Percentiles rank a stretch among this genome's conserved stretches.
These are phyloP conservation scores for Remorina albescens DNA, from an alignment of 2,797 vertebrate genomes.

Conservation along the genomic window DNA sequence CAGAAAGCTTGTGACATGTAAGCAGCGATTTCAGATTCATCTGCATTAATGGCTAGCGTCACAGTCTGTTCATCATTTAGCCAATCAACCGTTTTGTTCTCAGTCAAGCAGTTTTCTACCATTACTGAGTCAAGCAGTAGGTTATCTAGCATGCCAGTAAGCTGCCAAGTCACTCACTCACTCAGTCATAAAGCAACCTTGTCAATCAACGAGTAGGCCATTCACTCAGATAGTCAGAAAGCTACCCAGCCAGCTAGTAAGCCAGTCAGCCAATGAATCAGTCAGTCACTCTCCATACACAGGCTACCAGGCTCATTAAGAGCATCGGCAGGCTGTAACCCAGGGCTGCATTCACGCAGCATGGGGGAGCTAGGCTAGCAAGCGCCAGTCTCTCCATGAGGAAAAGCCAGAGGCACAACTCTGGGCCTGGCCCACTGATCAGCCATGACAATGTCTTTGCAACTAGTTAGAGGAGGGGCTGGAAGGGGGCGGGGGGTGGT, in stretches of 20 bases:
- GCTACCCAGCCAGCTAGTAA: constrained; percentile 38
- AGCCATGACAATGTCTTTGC: constrained; percentile 98
- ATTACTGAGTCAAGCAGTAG: not conserved
- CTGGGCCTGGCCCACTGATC: constrained; percentile 92
- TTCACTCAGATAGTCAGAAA: constrained; percentile 39
- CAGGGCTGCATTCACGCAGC: constrained; percentile 77
- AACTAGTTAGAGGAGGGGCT: constrained; percentile 86
- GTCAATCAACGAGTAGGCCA: not conserved
- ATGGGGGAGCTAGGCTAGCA: constrained; percentile 83
- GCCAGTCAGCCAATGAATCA: constrained; percentile 74
- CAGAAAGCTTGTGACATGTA: not conserved
- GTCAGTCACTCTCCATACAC: constrained; percentile 85
- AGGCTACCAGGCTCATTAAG: constrained; percentile 97
- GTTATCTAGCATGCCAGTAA: constrained; percentile 2
- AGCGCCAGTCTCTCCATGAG: constrained; percentile 78
- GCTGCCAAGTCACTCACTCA: constrained; percentile 25
- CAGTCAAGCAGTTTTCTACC: not conserved
- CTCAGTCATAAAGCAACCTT: not conserved
- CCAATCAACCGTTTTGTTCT: not conserved
- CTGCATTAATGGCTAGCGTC: not conserved
- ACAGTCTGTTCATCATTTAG: not conserved
- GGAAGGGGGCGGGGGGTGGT: constrained; percentile 27
- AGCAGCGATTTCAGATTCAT: not conserved
- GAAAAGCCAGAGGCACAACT: constrained; percentile 95
- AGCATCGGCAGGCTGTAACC: constrained; percentile 90